Conservation (phyloP, 2,888 invertebrate species). For the Trissolcus japonicus region DNA sequence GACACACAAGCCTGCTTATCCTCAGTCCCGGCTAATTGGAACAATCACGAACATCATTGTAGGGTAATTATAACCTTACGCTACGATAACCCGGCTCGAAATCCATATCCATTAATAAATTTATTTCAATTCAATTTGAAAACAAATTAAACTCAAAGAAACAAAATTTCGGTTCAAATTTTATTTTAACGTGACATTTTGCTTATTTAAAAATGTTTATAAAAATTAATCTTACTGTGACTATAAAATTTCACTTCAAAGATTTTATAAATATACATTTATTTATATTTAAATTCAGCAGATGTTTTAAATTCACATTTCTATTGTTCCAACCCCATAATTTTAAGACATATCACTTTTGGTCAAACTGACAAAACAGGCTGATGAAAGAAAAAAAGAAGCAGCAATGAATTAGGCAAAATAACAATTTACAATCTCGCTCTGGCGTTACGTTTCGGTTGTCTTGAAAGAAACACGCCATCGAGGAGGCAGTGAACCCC, state of each 20-base stretch:
- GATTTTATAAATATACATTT: too few species aligned
- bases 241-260: too few species aligned
- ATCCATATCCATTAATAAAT: background rate
- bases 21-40: constrained; percentile 17
- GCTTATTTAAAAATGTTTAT: too few species aligned
- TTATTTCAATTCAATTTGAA: background rate
- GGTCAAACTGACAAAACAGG: background rate
- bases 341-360: too few species aligned
- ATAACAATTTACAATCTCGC: constrained; percentile 6
- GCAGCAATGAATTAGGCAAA: constrained; percentile 1
- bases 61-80: constrained; percentile 21
- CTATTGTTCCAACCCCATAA: too few species aligned
- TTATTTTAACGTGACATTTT: too few species aligned
- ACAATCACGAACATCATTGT: constrained; percentile 17
- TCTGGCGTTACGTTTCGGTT: constrained; percentile 29
- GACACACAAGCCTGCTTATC: background rate
- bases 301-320: too few species aligned
- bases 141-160: background rate
- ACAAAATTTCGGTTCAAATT: too few species aligned
- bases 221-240: too few species aligned
- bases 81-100: constrained; percentile 11
- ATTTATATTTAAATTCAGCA: too few species aligned
- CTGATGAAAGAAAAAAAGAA: background rate
- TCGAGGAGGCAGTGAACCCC: constrained; percentile 58
- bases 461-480: constrained; percentile 49